Conservation (phyloP, 2,113 vertebrate genomes). For the Lepus timidus region DNA sequence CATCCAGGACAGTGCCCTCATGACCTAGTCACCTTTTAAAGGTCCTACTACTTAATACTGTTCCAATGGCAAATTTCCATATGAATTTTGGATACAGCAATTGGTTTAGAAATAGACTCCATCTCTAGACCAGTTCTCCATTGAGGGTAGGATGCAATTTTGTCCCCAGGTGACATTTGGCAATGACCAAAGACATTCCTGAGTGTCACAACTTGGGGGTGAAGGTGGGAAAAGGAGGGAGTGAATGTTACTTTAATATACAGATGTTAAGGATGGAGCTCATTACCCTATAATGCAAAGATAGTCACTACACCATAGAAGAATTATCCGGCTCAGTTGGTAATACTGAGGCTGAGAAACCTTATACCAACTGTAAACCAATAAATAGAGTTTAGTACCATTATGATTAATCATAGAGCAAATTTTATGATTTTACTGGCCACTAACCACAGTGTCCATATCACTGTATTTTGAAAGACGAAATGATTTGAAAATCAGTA, state of each 20-base stretch:
- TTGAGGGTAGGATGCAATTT: not conserved
- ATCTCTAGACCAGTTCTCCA: not conserved
- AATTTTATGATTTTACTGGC: not conserved
- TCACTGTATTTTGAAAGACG: not conserved
- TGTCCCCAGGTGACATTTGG: not conserved
- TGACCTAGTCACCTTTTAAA: not conserved
- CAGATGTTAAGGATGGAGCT: not conserved
- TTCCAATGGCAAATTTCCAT: not conserved
- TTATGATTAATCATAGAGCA: not conserved
- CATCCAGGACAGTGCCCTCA: not conserved
- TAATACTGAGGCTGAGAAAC: not conserved
- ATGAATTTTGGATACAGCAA: not conserved
- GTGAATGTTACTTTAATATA: not conserved
- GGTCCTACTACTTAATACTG: not conserved
- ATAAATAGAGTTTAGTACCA: not conserved
- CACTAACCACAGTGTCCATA: not conserved
- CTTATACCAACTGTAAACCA: not conserved
- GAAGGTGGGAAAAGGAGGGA: rapidly evolving
- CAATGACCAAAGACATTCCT: not conserved
- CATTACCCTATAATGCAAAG: not conserved
- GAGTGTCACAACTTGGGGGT: not conserved
- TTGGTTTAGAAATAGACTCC: not conserved
- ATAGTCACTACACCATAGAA: not conserved
- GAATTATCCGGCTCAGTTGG: not conserved
- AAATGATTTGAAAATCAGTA: conserved; percentile 8